Evolutionary conservation across 92 coral and sea anemone species (phyloP).

Genomic region (Pocillopora grandis): DNA sequence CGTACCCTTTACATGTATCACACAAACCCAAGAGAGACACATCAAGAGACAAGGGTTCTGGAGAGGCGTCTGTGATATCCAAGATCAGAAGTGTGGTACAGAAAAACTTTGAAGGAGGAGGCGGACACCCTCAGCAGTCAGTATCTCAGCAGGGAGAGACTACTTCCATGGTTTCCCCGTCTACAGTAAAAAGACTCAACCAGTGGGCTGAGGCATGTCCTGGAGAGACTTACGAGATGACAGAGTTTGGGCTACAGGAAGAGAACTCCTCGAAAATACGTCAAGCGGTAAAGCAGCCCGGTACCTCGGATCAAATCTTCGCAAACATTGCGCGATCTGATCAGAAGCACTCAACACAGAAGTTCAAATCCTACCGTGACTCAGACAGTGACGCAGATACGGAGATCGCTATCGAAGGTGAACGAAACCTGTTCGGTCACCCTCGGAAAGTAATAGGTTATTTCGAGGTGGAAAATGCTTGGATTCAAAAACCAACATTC

Average conservation of each 20-base stretch:
- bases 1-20: constrained; percentile 81
- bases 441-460: constrained; percentile 42
- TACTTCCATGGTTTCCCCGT: constrained; percentile 72
- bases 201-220: constrained; percentile 65
- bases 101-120: constrained; percentile 10
- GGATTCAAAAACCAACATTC: constrained; percentile 66
- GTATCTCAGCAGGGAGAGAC: constrained; percentile 45
- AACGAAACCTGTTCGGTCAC: constrained; percentile 62
- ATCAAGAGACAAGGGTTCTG: constrained; percentile 15
- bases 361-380: constrained; percentile 83
- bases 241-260: constrained; percentile 27
- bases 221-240: constrained; percentile 66
- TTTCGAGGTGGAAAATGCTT: constrained; percentile 70
- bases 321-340: constrained; percentile 37
- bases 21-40: constrained; percentile 50
- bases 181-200: constrained; percentile 78
- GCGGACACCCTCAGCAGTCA: constrained; percentile 19
- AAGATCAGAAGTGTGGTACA: constrained; percentile 16
- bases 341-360: constrained; percentile 53
- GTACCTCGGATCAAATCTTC: constrained; percentile 33
- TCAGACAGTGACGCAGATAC: constrained; percentile 82
- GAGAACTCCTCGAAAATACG: constrained; percentile 1
- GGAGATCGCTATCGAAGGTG: constrained; percentile 84
- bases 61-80: constrained; percentile 22
- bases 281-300: constrained; percentile 28